Evolutionary conservation across 2,113 vertebrate species (phyloP).

Genomic region (Raphicerus campestris): DNA sequence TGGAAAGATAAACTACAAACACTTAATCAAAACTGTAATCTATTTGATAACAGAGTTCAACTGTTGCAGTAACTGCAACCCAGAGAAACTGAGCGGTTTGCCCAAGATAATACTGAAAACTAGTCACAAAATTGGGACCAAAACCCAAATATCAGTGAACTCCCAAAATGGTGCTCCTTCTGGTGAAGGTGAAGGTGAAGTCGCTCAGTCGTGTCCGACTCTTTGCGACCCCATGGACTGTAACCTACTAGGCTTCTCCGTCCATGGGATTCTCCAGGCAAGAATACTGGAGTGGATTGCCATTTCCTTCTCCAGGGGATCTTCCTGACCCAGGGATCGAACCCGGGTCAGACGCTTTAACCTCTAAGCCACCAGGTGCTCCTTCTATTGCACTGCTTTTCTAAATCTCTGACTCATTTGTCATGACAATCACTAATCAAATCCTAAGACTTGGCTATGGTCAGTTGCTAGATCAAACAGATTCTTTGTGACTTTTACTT

Average conservation of each 20-base stretch:
- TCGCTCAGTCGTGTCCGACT: too few relatives aligned
- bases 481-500: slow-evolving; percentile 72
- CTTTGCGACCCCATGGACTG: too few relatives aligned
- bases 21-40: not conserved
- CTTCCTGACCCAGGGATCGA: too few relatives aligned
- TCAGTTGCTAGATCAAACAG: not conserved
- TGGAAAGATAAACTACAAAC: not conserved
- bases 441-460: not conserved
- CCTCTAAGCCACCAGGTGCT: not conserved
- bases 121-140: not conserved
- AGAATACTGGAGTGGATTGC: too few relatives aligned
- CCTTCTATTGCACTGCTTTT: not conserved
- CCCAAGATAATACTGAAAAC: not conserved
- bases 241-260: too few relatives aligned
- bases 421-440: not conserved
- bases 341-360: too few relatives aligned
- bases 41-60: not conserved
- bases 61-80: not conserved
- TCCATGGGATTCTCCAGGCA: too few relatives aligned
- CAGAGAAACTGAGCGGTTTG: not conserved
- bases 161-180: not conserved
- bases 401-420: not conserved
- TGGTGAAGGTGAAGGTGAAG: not conserved
- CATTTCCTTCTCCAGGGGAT: too few relatives aligned
- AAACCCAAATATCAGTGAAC: not conserved